Evolutionary conservation across 2,797 vertebrate species (phyloP), one percentile per base, ranked within the genome.

Genomic region (Spatula versicolor): DNA sequence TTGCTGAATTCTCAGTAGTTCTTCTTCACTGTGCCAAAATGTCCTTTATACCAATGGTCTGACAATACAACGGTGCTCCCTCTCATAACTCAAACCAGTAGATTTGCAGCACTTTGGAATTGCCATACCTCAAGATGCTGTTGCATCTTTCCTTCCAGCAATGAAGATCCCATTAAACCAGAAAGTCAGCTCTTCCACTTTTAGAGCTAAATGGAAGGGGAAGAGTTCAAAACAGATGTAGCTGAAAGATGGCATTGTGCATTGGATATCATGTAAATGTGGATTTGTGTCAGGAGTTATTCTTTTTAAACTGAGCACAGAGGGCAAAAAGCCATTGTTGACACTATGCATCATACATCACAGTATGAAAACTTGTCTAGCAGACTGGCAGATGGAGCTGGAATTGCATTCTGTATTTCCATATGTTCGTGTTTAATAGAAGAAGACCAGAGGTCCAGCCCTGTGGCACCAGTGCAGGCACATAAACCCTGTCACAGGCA

Each of bases 291-390:
- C 77, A 58, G 31, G 66, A 88, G 78, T 74, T 52, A 37, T 56
- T 80, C 80, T 52, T 88, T 82, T 67, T 88, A 50, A 43, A 41
- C 19, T 3, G 18, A 60, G 23, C 14, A 83, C 11, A 19, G 58
- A 74, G 48, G 85, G 43, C 68, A 93, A 83, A 91, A 72, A 74
- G 31, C 16, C 46, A 59, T 85, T 78, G 58, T 33, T 88, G 25
- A 52, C 11, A 75, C 16, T 33, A 4, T 45, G 31, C 45, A 56
- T 60, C 43, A 56, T 21, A 48, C 0, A 6, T 48, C 59, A 45
- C 18, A 31, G 30, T n/a, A 54, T 41, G n/a, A 87, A 83, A 66
- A 26, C 56, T 80, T 33, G 56, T 37, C 33, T 79, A 56, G 37
- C 35, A 76, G 46, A 69, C 37, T 52, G 74, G 46, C 45, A 85